Evolutionary conservation across 1,140 invertebrate genomes (phyloP).

Genomic region (Lasaia peninsularis): DNA sequence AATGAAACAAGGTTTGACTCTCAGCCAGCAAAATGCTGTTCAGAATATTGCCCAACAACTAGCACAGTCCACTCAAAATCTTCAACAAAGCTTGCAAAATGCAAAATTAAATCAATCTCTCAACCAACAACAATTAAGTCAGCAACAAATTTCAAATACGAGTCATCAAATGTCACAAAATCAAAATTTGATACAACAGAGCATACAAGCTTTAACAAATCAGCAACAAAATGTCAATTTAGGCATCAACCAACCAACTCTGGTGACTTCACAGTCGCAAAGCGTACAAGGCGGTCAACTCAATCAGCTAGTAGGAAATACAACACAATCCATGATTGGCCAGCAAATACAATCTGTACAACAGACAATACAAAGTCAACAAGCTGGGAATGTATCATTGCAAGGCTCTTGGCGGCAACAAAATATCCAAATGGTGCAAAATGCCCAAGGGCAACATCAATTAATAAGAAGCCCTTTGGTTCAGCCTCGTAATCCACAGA

Average conservation of each 20-base stretch:
- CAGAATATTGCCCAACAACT: slow-evolving; percentile 71
- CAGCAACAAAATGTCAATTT: slow-evolving; percentile 68
- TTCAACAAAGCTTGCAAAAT: slow-evolving; percentile 62
- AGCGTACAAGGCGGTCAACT: slow-evolving; percentile 48
- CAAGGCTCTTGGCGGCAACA: slow-evolving; percentile 76
- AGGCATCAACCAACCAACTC: slow-evolving; percentile 59
- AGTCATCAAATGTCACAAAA: slow-evolving; percentile 57
- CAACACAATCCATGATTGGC: slow-evolving; percentile 51
- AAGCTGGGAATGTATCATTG: slow-evolving; percentile 52
- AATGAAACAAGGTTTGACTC: slow-evolving; percentile 59
- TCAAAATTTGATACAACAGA: slow-evolving; percentile 62
- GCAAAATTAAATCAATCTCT: slow-evolving; percentile 60
- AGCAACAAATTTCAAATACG: slow-evolving; percentile 55
- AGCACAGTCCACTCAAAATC: slow-evolving; percentile 66
- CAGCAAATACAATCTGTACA: slow-evolving; percentile 66
- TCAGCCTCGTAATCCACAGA: slow-evolving; percentile 66
- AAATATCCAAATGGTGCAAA: slow-evolving; percentile 72
- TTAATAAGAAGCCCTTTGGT: slow-evolving; percentile 70
- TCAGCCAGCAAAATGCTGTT: slow-evolving; percentile 66
- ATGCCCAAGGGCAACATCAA: slow-evolving; percentile 68
- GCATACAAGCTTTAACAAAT: slow-evolving; percentile 57
- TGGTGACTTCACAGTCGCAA: slow-evolving; percentile 54
- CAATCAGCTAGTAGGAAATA: slow-evolving; percentile 54
- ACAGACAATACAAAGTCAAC: slow-evolving; percentile 59
- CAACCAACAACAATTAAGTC: slow-evolving; percentile 52